Evolutionary conservation across 2,888 invertebrate species (phyloP).

Genomic region (Hydriomena furcata): DNA sequence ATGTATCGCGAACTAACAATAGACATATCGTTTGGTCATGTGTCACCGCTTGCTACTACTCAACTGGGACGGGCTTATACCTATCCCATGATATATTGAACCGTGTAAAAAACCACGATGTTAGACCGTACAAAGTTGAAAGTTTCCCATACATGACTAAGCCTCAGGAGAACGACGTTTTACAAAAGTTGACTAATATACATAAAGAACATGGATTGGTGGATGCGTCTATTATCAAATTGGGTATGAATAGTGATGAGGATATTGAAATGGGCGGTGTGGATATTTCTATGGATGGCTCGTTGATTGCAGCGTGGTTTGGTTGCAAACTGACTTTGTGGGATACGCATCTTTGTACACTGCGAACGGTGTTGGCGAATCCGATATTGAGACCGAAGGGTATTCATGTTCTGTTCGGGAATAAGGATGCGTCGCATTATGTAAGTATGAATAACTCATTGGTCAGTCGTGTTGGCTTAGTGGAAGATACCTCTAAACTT

Average conservation of each 20-base stretch:
- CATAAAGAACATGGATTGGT: slow-evolving; percentile 56
- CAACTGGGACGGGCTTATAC: slow-evolving; percentile 64
- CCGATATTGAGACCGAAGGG: slow-evolving; percentile 73
- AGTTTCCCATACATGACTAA: slow-evolving; percentile 54
- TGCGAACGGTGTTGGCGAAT: slow-evolving; percentile 70
- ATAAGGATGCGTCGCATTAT: slow-evolving; percentile 74
- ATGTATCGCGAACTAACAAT: slow-evolving; percentile 38
- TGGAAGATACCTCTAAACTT: no score
- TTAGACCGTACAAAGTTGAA: slow-evolving; percentile 36
- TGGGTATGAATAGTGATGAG: slow-evolving; percentile 43
- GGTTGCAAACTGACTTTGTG: slow-evolving; percentile 74
- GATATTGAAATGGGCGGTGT: slow-evolving; percentile 70
- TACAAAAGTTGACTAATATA: slow-evolving; percentile 61
- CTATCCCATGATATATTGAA: slow-evolving; percentile 62
- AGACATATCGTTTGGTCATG: slow-evolving; percentile 58
- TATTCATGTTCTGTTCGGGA: slow-evolving; percentile 69
- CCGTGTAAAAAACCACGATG: slow-evolving; percentile 55
- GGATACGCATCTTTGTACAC: slow-evolving; percentile 69
- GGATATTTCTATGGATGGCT: slow-evolving; percentile 75
- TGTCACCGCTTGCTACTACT: slow-evolving; percentile 74
- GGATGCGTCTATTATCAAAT: slow-evolving; percentile 36
- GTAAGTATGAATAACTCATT: slow-evolving; percentile 56
- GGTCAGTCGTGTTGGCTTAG: no score
- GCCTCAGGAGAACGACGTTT: slow-evolving; percentile 50
- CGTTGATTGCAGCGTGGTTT: slow-evolving; percentile 79